Base-by-base conservation (phyloP, 1,140 invertebrate genomes). In the Semibalanus balanoides region DNA sequence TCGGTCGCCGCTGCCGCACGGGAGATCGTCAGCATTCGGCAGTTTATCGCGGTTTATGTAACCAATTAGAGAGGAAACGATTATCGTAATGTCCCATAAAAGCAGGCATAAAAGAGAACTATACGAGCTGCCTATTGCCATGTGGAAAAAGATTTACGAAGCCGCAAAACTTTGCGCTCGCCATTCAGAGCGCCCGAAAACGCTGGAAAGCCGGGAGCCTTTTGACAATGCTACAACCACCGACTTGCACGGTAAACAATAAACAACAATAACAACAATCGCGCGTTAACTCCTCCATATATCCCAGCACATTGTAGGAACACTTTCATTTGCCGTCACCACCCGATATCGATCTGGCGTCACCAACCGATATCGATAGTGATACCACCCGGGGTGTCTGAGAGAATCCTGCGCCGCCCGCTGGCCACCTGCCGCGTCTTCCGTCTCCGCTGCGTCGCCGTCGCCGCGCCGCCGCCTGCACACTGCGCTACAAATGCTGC, bases 61-160 rank as follows among this genome's bases (percentile, higher is more conserved):
- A 64, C 51, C 51, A 64, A 64, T 64, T 64, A 64, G 51, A 64
- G 51, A 64, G 51, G 51, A 64, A 64, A 64, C 51, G 51, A 64
- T 64, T 64, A 64, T 64, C 51, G 51, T 64, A 64, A 64, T 25
- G 51, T 25, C 51, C 51, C 51, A 64, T 64, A 64, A 64, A 64
- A 64, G 51, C 11, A 64, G 51, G 51, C 51, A 64, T 64, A 64
- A 64, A 64, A 64, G 51, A 64, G 51, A 64, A 64, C 51, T 64
- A 64, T 64, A 64, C 51, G 51, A 64, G 51, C 51, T 64, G 51
- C 51, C 51, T 64, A 64, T 25, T 64, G 51, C 51, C 51, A 64
- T 64, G 51, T 64, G 51, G 51, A 64, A 64, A 64, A 64, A 64
- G 35, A 40, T 40, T 40, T 40, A 64, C 22, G 51, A 64, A 64